Evolutionary conservation across 1,140 invertebrate species (phyloP).

Genomic region (Ceratina australensis): DNA sequence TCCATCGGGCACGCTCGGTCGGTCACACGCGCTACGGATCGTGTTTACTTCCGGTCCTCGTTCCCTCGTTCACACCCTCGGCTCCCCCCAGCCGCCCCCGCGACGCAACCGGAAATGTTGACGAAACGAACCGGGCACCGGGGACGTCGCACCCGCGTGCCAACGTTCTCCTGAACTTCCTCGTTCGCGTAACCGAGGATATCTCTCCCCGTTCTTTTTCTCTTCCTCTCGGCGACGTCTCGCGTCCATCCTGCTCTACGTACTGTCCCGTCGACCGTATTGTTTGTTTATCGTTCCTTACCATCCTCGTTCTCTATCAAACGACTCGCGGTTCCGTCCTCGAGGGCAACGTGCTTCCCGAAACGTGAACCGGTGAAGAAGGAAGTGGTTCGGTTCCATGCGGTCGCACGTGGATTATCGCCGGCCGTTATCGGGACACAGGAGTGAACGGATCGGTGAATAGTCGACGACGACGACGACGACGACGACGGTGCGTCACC

Average conservation of each 20-base stretch:
- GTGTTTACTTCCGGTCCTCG: constrained; percentile 46
- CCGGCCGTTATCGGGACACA: constrained; percentile 23
- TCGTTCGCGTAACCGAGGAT: constrained; percentile 5
- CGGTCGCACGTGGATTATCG: constrained; percentile 47
- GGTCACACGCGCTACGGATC: constrained; percentile 41
- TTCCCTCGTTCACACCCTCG: constrained; percentile 14
- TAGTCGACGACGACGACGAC: not conserved
- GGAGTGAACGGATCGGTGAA: constrained; percentile 38
- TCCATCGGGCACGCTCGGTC: constrained; percentile 56
- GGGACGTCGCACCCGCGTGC: constrained; percentile 54
- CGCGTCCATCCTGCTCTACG: too few relatives aligned
- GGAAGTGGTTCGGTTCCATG: constrained; percentile 43
- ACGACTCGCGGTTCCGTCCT: constrained; percentile 9
- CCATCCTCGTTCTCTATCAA: not conserved
- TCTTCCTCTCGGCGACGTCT: not conserved
- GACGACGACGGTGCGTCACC: constrained; percentile 35
- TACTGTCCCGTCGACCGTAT: too few relatives aligned
- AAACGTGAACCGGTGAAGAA: constrained; percentile 7
- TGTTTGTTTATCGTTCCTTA: too few relatives aligned
- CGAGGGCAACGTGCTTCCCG: constrained; percentile 5
- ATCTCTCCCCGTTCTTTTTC: not conserved
- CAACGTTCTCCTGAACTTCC: constrained; percentile 56
- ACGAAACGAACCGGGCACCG: constrained; percentile 48
- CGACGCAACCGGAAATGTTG: constrained; percentile 44
- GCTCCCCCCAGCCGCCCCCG: too few relatives aligned